phyloP scores from a whole-genome alignment of 1,140 invertebrate species.

The Sminthurinus signatus region DNA sequence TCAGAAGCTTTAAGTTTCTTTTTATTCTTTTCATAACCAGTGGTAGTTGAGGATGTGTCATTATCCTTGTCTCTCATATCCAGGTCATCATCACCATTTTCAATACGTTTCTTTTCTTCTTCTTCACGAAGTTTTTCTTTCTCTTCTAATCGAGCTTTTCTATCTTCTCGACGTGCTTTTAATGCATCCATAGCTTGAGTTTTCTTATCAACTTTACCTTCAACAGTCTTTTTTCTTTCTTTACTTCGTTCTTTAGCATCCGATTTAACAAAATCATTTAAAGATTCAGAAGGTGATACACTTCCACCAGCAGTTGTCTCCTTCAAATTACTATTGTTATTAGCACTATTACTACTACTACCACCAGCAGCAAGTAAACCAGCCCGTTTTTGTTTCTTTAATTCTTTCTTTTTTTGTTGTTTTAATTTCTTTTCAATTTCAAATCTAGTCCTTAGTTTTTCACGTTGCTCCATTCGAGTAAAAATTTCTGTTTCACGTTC shows the following conservation, averaged over 20 bases:
- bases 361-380: too few species aligned
- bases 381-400: too few species aligned
- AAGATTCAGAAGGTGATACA: too few species aligned
- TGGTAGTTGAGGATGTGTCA: conserved; percentile 46
- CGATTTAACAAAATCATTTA: conserved; percentile 49
- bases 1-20: conserved; percentile 83
- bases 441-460: conserved; percentile 88
- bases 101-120: conserved; percentile 45
- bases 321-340: too few species aligned
- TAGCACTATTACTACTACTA: too few species aligned
- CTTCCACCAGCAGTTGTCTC: too few species aligned
- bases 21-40: conserved; percentile 48
- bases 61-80: conserved; percentile 52
- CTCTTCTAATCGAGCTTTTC: conserved; percentile 58
- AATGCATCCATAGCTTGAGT: conserved; percentile 85
- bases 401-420: conserved; percentile 73
- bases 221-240: conserved; percentile 85
- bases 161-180: conserved; percentile 81
- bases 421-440: conserved; percentile 93
- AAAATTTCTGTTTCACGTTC: conserved; percentile 96
- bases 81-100: conserved; percentile 49
- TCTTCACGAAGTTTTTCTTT: conserved; percentile 51
- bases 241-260: conserved; percentile 74
- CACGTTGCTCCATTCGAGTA: conserved; percentile 87
- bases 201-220: conserved; percentile 77